Conservation (phyloP, 2,797 vertebrate genomes). For the Megaceryle alcyon region DNA sequence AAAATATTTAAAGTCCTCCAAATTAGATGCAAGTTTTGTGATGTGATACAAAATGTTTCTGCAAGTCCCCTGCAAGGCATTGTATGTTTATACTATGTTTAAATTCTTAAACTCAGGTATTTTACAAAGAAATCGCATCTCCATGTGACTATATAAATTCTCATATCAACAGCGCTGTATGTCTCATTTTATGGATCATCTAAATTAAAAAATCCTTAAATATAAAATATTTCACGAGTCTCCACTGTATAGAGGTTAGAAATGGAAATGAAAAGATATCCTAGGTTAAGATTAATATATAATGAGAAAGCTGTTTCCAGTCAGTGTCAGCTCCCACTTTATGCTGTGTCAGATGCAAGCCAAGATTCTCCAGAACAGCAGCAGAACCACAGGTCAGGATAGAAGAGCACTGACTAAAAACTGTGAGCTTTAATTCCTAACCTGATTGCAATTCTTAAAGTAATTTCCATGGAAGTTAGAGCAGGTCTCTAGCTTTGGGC, state of each 20-base stretch:
- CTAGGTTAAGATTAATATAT: neutral
- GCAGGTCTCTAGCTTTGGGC: neutral
- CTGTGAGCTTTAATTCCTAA: neutral
- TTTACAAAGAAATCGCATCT: neutral
- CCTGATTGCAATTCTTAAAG: neutral
- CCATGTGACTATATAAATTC: neutral
- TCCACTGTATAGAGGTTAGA: neutral
- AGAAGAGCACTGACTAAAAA: neutral
- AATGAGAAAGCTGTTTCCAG: neutral
- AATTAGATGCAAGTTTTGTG: neutral
- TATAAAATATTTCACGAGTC: neutral
- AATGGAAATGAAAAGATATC: neutral
- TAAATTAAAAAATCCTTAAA: neutral
- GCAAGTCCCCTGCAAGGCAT: neutral
- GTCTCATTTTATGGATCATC: neutral
- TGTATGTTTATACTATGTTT: neutral
- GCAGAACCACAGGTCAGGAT: neutral
- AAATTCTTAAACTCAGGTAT: neutral
- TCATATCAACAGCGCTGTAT: neutral
- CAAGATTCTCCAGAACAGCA: neutral
- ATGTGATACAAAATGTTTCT: neutral
- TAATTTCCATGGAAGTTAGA: neutral
- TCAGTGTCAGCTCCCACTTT: neutral
- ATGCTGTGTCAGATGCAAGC: constrained; percentile 19
- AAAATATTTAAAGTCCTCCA: neutral